These are phyloP conservation scores for Camptogramma bilineatum DNA, from an alignment of 2,888 invertebrate species.

Conservation along the genomic window DNA sequence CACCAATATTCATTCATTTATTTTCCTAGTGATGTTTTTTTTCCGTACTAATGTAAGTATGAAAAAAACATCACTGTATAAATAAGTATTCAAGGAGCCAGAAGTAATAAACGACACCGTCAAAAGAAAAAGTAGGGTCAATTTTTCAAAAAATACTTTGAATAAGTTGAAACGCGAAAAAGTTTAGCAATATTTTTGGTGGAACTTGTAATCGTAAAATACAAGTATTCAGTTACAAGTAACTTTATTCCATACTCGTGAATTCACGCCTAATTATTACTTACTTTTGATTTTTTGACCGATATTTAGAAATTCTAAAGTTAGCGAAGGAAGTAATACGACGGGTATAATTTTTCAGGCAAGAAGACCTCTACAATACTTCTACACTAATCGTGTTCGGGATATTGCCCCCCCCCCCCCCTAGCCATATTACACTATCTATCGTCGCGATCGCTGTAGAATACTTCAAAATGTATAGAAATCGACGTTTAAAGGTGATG, in stretches of 20 bases:
- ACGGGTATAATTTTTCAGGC: no score
- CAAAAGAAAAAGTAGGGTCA: constrained; percentile 7
- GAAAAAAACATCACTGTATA: no score
- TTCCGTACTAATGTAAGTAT: no score
- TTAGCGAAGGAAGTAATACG: neutral
- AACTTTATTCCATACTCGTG: constrained; percentile 14
- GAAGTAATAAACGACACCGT: constrained; percentile 3
- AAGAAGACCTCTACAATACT: no score
- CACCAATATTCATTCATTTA: no score
- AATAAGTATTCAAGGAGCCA: constrained; percentile 1
- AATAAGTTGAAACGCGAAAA: neutral
- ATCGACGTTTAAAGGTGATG: no score
- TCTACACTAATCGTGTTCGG: no score
- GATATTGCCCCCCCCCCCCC: no score
- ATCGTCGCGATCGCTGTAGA: no score
- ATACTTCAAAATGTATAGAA: no score
- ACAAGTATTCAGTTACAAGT: neutral
- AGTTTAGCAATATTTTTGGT: constrained; percentile 5
- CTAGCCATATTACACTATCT: no score
- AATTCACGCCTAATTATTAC: constrained; percentile 23
- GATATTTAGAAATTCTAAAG: neutral
- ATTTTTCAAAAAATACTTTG: neutral
- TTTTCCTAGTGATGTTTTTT: no score
- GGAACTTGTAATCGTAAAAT: neutral
- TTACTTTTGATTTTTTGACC: constrained; percentile 23